phyloP scores from a whole-genome alignment of 2,113 vertebrate species.

The Baryphthengus martii region DNA sequence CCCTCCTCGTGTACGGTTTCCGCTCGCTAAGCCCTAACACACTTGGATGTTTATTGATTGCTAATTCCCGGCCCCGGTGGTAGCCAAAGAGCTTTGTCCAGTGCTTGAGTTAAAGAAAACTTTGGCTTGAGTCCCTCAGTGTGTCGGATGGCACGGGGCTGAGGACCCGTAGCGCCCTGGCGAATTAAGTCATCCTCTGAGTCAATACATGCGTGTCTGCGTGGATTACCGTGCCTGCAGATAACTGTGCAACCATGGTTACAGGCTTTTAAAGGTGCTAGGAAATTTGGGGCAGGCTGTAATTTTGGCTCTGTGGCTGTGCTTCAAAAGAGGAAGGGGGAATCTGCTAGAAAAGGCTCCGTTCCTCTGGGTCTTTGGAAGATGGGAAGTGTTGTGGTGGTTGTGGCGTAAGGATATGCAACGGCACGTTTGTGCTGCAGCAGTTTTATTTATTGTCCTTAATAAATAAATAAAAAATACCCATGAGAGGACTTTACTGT shows the following conservation, averaged over 20 bases:
- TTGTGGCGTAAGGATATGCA: rapidly evolving
- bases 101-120: background rate
- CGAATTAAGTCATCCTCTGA: conserved; percentile 45
- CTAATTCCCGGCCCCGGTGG: rapidly evolving
- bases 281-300: conserved; percentile 12
- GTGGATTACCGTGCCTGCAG: background rate
- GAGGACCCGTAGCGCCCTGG: background rate
- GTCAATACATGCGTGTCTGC: background rate
- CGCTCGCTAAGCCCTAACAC: background rate
- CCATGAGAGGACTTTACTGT: too few species aligned
- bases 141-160: background rate
- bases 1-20: rapidly evolving
- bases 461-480: background rate
- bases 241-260: conserved; percentile 28
- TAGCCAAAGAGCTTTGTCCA: background rate
- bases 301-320: background rate
- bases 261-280: conserved; percentile 1
- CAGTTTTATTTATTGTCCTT: background rate
- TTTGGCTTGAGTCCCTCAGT: background rate
- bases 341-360: background rate
- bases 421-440: rapidly evolving
- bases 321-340: background rate
- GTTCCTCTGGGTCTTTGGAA: background rate
- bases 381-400: background rate
- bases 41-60: rapidly evolving